Conservation (phyloP, 2,113 vertebrate genomes). For the Neodon shergylaensis region DNA sequence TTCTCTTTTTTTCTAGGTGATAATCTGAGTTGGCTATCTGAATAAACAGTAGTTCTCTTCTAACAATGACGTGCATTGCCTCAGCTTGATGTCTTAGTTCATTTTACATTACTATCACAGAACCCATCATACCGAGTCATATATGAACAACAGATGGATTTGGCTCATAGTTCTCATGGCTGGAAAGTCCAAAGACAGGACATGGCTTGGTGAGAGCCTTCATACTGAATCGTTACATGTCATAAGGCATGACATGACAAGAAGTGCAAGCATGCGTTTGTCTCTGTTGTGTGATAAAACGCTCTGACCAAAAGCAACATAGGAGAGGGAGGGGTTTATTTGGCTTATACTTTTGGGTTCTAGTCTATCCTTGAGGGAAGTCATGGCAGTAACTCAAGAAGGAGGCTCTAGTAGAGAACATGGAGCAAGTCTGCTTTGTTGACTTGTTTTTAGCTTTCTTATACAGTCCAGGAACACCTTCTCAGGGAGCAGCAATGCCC, state of each 20-base stretch:
- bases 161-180: background rate
- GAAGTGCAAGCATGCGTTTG: background rate
- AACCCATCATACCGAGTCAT: background rate
- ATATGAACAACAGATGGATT: too few relatives aligned
- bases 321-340: background rate
- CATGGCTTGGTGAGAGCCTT: background rate
- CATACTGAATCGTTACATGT: background rate
- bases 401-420: background rate
- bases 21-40: background rate
- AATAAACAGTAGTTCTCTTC: conserved; percentile 8
- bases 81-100: background rate
- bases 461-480: background rate
- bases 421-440: background rate
- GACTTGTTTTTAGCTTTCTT: background rate
- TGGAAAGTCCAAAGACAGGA: background rate
- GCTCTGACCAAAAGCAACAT: background rate
- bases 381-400: background rate
- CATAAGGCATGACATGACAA: background rate
- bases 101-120: background rate
- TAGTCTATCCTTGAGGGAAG: background rate
- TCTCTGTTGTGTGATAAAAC: background rate
- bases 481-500: background rate
- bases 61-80: background rate
- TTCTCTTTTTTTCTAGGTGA: background rate
- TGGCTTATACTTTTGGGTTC: background rate